These are phyloP conservation scores for Haemorhous mexicanus DNA, from an alignment of 2,113 vertebrate genomes.

Conservation along the genomic window DNA sequence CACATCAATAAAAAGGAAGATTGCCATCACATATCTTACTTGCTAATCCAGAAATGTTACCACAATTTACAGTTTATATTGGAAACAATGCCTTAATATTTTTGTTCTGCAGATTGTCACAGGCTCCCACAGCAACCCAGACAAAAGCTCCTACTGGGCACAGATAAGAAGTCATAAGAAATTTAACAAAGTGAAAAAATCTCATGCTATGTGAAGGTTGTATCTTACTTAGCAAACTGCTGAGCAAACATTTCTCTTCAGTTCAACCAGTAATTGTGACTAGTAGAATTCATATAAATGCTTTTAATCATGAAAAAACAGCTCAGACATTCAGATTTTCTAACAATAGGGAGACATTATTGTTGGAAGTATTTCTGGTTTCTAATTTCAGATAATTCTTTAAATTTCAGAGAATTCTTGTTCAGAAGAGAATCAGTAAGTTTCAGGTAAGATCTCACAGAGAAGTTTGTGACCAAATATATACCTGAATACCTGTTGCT, in stretches of 20 bases:
- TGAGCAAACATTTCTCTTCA: neutral
- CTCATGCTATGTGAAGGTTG: neutral
- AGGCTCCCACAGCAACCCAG: neutral
- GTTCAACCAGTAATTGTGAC: neutral
- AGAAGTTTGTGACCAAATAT: neutral
- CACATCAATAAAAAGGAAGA: neutral
- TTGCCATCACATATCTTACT: neutral
- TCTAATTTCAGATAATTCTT: neutral
- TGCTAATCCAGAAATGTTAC: neutral
- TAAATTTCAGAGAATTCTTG: neutral
- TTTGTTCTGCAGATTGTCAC: neutral
- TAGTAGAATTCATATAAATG: neutral
- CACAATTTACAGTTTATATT: neutral
- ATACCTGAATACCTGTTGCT: neutral
- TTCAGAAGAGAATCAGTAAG: neutral
- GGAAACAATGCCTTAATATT: neutral
- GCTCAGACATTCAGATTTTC: neutral
- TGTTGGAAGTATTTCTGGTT: neutral
- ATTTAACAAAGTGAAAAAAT: neutral
- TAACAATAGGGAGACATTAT: neutral
- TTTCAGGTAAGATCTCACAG: neutral
- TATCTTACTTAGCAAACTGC: neutral
- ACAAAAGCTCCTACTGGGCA: neutral
- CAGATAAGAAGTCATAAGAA: neutral
- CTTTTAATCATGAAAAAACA: neutral